Percentiles rank a stretch among this genome's conserved stretches.
These are phyloP conservation scores for Drosophila bipectinata DNA, from an alignment of 1,140 invertebrate species.

Conservation along the genomic window DNA sequence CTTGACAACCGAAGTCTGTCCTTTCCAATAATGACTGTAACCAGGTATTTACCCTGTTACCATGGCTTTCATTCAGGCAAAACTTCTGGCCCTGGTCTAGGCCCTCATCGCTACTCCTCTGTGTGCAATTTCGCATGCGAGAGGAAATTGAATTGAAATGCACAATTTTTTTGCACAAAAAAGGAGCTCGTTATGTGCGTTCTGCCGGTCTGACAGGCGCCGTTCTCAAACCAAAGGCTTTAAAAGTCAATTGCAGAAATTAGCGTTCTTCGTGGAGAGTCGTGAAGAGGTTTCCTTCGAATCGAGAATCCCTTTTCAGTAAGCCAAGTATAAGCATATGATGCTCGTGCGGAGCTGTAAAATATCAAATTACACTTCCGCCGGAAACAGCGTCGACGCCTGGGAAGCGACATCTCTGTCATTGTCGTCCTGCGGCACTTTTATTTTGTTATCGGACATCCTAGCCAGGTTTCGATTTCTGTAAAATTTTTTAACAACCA, in stretches of 20 bases:
- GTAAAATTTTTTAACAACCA: conserved; percentile 52
- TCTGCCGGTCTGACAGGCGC: conserved; percentile 44
- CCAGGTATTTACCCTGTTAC: conserved; percentile 22
- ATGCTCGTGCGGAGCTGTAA: conserved; percentile 63
- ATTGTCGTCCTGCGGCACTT: conserved; percentile 65
- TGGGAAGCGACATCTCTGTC: conserved; percentile 49
- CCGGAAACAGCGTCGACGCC: conserved; percentile 72
- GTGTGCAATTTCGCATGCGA: conserved; percentile 61
- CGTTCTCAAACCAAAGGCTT: conserved; percentile 19
- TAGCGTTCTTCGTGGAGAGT: conserved; percentile 38
- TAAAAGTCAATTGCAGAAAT: conserved; percentile 78
- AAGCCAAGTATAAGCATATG: conserved; percentile 9
- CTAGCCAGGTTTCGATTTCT: conserved; percentile 51
- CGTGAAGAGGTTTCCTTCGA: background rate
- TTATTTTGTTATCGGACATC: conserved; percentile 76
- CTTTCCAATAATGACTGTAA: conserved; percentile 36
- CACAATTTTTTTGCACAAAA: conserved; percentile 62
- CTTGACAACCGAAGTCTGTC: no score
- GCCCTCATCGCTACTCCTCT: background rate
- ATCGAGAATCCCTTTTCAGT: conserved; percentile 47
- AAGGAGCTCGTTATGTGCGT: conserved; percentile 80
- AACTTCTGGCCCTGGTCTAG: conserved; percentile 23
- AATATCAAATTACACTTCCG: conserved; percentile 83
- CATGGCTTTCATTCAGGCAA: conserved; percentile 53
- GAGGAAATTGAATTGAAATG: conserved; percentile 80